These are phyloP conservation scores for Spicauda simplicius DNA, from an alignment of 2,888 invertebrate genomes.

Conservation along the genomic window DNA sequence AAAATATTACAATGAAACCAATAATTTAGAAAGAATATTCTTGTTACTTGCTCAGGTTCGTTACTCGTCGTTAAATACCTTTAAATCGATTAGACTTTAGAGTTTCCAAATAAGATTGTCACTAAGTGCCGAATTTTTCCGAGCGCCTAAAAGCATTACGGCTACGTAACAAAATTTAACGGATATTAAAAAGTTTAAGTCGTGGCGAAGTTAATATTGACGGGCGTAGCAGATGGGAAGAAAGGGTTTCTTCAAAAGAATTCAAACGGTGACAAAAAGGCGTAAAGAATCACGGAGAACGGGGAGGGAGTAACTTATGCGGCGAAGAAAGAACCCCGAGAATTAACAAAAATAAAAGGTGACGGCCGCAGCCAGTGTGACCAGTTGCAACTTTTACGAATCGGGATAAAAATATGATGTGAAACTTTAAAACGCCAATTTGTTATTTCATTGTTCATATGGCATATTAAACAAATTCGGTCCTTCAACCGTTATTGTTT, in stretches of 20 bases:
- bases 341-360: conserved; percentile 85
- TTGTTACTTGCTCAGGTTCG: neutral
- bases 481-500: too few relatives aligned
- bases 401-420: neutral
- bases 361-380: conserved; percentile 63
- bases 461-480: too few relatives aligned
- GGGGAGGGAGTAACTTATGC: conserved; percentile 83
- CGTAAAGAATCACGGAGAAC: conserved; percentile 80
- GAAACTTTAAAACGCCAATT: too few relatives aligned
- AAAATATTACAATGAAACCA: neutral
- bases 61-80: too few relatives aligned
- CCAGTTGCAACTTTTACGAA: neutral
- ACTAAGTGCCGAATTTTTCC: conserved; percentile 48
- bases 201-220: conserved; percentile 83
- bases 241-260: conserved; percentile 81
- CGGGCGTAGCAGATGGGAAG: conserved; percentile 83
- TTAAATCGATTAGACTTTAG: conserved; percentile 22
- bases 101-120: conserved; percentile 46
- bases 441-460: too few relatives aligned
- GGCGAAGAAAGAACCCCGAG: conserved; percentile 79
- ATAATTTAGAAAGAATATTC: neutral
- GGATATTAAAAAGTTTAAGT: conserved; percentile 85
- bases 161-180: conserved; percentile 81
- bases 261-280: conserved; percentile 84
- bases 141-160: conserved; percentile 71